These are phyloP conservation scores for Alouatta palliata DNA, from an alignment of 2,113 vertebrate species.

Conservation along the genomic window DNA sequence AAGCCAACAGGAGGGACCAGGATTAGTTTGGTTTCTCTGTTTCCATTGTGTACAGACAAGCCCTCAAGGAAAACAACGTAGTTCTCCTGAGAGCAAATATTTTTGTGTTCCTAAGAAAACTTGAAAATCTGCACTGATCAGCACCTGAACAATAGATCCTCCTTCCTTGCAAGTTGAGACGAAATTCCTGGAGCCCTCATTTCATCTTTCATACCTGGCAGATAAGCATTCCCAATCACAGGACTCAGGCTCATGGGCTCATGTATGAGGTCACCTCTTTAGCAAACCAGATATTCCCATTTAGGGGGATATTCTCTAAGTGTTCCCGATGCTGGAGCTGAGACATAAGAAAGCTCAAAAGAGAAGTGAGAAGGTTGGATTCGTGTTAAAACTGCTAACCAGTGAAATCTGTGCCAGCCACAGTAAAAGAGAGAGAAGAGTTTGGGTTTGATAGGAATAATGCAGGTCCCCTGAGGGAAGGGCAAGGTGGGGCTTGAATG, in stretches of 20 bases:
- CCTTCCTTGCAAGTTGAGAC: conserved; percentile 30
- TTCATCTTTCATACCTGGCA: neutral
- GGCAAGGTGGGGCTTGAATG: neutral
- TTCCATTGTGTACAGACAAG: conserved; percentile 35
- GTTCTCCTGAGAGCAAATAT: conserved; percentile 59
- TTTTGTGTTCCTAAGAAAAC: conserved; percentile 53
- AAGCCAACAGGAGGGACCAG: neutral
- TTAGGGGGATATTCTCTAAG: neutral
- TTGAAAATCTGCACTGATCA: neutral
- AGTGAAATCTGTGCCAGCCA: neutral
- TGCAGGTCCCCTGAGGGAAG: neutral
- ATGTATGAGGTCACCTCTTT: neutral
- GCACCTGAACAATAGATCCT: neutral
- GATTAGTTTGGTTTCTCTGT: conserved; percentile 55
- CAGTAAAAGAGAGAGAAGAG: neutral
- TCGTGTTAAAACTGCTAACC: neutral
- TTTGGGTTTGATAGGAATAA: neutral
- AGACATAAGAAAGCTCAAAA: neutral
- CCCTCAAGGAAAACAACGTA: conserved; percentile 41
- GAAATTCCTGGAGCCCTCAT: neutral
- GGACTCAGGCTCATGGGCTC: neutral
- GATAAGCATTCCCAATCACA: neutral
- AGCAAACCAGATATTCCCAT: neutral
- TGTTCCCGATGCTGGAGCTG: neutral
- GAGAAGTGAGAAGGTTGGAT: neutral